Evolutionary conservation across 2,797 vertebrate species (phyloP).

Genomic region (Pseudopleuronectes americanus): DNA sequence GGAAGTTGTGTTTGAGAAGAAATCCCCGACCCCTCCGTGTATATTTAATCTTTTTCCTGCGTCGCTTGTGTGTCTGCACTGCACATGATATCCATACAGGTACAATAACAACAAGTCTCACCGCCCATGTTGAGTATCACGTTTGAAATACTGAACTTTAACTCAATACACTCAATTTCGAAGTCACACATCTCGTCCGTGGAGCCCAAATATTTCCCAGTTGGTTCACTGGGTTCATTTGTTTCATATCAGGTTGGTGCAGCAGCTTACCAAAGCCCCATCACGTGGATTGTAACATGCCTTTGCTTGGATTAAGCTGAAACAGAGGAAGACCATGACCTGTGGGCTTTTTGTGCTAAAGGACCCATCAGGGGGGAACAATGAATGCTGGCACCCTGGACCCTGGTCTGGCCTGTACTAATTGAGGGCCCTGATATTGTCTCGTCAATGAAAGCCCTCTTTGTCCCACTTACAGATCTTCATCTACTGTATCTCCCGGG

Average conservation of each 20-base stretch:
- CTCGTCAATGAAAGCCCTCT: constrained; percentile 86
- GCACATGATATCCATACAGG: neutral
- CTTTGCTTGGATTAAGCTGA: constrained; percentile 70
- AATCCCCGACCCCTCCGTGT: constrained; percentile 9
- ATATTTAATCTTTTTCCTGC: constrained; percentile 34
- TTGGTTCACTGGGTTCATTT: constrained; percentile 66
- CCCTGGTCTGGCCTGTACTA: constrained; percentile 81
- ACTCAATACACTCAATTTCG: neutral
- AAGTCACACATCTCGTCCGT: neutral
- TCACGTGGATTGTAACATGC: constrained; percentile 79
- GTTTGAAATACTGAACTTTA: constrained; percentile 5
- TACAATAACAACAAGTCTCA: neutral
- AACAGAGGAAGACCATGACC: constrained; percentile 67
- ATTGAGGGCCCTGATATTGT: constrained; percentile 86
- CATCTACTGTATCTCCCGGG: constrained; percentile 80
- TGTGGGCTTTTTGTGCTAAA: constrained; percentile 55
- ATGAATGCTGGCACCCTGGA: constrained; percentile 77
- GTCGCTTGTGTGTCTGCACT: constrained; percentile 2
- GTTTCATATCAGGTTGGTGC: constrained; percentile 54
- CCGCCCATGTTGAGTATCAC: neutral
- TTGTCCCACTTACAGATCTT: constrained; percentile 83
- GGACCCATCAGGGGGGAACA: constrained; percentile 47
- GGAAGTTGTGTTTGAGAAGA: constrained; percentile 9
- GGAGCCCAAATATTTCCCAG: neutral
- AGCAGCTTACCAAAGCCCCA: constrained; percentile 61